Evolutionary conservation across 2,113 vertebrate species (phyloP).

Genomic region (Cyphomyrus plagiostoma): DNA sequence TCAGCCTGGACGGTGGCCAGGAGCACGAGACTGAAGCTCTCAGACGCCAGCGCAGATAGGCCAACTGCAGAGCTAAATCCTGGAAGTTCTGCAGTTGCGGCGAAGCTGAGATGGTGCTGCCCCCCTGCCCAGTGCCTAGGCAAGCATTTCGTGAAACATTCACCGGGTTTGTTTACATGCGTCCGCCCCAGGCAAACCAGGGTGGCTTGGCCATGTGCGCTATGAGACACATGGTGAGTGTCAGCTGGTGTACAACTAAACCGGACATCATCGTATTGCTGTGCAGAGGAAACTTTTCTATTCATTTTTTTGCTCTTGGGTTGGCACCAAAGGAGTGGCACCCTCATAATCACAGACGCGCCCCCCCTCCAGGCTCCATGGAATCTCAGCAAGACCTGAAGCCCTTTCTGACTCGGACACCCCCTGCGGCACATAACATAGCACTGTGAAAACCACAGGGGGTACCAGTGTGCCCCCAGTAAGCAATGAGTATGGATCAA

Average conservation of each 20-base stretch:
- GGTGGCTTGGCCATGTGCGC: background rate
- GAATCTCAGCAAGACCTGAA: background rate
- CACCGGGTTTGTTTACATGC: conserved; percentile 47
- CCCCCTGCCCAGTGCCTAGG: conserved; percentile 42
- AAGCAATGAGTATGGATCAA: conserved; percentile 41
- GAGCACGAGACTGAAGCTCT: background rate
- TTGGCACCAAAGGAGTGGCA: background rate
- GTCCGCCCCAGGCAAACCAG: conserved; percentile 26
- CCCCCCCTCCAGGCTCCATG: background rate
- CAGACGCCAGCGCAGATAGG: background rate
- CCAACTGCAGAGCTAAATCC: background rate
- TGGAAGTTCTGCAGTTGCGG: background rate
- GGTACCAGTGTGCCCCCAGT: background rate
- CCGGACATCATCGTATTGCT: background rate
- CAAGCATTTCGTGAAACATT: conserved; percentile 44
- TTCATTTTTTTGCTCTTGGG: background rate
- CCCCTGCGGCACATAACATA: background rate
- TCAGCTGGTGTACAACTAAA: background rate
- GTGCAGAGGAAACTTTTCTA: background rate
- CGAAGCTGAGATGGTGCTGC: conserved; percentile 22
- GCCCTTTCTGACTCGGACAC: background rate
- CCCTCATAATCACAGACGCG: background rate
- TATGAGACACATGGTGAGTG: conserved; percentile 27
- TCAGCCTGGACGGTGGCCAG: background rate
- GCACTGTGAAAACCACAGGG: background rate